A percentile compares a stretch with the other conserved stretches of the same genome.
phyloP scores from a whole-genome alignment of 2,797 vertebrate genomes.

The Acropternis orthonyx region DNA sequence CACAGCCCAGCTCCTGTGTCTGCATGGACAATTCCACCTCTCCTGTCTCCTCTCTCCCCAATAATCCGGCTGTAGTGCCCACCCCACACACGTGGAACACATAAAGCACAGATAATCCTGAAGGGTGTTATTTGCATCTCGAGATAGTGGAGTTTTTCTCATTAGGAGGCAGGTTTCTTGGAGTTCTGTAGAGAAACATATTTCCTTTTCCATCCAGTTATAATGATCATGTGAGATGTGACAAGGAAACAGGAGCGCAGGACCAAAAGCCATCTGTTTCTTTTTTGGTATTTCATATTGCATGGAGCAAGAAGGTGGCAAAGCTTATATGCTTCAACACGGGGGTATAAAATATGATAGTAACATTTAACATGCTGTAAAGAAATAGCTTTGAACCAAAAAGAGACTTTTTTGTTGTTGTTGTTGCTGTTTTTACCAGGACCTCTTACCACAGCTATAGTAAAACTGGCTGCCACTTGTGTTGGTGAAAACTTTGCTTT shows the following conservation, averaged over 20 bases:
- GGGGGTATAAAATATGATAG: background rate
- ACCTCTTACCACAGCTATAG: background rate
- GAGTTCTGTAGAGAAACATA: slow-evolving; percentile 33
- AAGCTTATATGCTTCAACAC: slow-evolving; percentile 15
- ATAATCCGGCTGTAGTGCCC: background rate
- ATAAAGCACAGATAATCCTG: background rate
- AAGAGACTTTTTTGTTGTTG: background rate
- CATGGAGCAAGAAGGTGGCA: slow-evolving; percentile 6
- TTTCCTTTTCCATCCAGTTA: slow-evolving; percentile 51
- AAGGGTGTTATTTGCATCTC: background rate
- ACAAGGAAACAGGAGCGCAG: slow-evolving; percentile 56
- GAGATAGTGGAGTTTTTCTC: background rate
- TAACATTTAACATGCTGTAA: background rate
- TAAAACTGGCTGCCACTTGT: slow-evolving; percentile 18
- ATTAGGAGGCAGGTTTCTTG: slow-evolving; percentile 44
- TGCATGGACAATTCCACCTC: rapidly evolving
- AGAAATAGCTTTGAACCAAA: slow-evolving; percentile 13
- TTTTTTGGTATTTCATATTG: slow-evolving; percentile 23
- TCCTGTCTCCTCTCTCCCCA: background rate
- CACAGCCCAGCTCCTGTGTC: background rate
- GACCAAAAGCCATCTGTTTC: slow-evolving; percentile 69
- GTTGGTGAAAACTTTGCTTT: slow-evolving; percentile 22
- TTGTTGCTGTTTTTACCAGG: background rate
- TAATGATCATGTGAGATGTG: slow-evolving; percentile 40
- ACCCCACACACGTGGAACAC: background rate